Conservation (phyloP, 2,113 vertebrate genomes). For the Pteronura brasiliensis region DNA sequence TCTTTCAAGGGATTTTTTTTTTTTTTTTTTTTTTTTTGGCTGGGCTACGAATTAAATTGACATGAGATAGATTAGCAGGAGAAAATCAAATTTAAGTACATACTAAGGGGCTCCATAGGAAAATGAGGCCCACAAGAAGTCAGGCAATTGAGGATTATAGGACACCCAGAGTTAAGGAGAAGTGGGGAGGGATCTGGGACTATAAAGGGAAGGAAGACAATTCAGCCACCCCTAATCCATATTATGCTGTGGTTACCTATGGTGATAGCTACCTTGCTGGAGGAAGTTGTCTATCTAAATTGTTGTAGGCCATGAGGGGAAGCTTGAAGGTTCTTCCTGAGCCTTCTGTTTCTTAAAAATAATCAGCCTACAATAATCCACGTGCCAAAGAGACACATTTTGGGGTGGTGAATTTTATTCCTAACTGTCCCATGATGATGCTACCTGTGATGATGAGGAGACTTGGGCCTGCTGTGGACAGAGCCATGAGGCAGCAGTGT, state of each 20-base stretch:
- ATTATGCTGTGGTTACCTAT: neutral
- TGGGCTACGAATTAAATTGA: neutral
- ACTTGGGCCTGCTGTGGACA: neutral
- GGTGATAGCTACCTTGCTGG: neutral
- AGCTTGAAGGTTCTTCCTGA: neutral
- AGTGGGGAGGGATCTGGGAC: neutral
- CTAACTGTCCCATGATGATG: fast-evolving
- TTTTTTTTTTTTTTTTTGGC: neutral
- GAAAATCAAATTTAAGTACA: neutral
- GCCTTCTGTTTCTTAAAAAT: neutral
- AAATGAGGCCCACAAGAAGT: neutral
- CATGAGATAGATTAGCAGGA: neutral
- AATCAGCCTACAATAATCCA: neutral
- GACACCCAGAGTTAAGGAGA: neutral
- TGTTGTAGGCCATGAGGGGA: neutral
- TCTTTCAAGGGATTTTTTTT: neutral
- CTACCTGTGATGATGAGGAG: neutral
- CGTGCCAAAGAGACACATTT: neutral
- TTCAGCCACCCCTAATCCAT: neutral
- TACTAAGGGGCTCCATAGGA: neutral
- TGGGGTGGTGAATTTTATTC: neutral
- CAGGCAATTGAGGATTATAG: neutral
- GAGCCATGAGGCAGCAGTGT: neutral
- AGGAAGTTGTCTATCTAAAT: neutral
- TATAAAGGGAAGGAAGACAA: neutral